Evolutionary conservation across 2,113 vertebrate species (phyloP).

Genomic region (Ancistrus triradiatus): DNA sequence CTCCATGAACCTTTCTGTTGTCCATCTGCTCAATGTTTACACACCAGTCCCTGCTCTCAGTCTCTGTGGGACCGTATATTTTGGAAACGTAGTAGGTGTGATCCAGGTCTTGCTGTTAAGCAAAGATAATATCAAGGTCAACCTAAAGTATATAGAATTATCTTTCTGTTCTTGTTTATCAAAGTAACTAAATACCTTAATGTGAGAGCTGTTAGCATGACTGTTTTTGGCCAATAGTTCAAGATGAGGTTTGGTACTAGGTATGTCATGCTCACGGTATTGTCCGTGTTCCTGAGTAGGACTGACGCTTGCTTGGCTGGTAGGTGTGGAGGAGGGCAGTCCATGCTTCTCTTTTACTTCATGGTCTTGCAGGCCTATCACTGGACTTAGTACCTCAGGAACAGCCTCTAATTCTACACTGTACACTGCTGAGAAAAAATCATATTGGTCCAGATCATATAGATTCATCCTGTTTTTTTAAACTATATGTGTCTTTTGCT

Average conservation of each 20-base stretch:
- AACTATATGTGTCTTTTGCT: no score
- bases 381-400: background rate
- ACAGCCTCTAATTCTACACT: background rate
- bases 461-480: no score
- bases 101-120: constrained; percentile 76
- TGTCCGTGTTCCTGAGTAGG: constrained; percentile 47
- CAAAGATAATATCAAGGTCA: constrained; percentile 3
- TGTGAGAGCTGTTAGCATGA: constrained; percentile 52
- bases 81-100: constrained; percentile 91
- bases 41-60: constrained; percentile 78
- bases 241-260: constrained; percentile 39
- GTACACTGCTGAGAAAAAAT: background rate
- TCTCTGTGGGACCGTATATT: constrained; percentile 74
- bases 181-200: constrained; percentile 49
- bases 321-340: constrained; percentile 11
- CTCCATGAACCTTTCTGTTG: constrained; percentile 78
- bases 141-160: background rate
- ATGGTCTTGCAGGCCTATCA: background rate
- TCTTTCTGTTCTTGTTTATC: background rate
- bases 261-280: constrained; percentile 52
- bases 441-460: no score
- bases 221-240: constrained; percentile 55
- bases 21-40: constrained; percentile 82
- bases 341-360: constrained; percentile 33
- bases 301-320: constrained; percentile 31